phyloP scores from a whole-genome alignment of 2,888 invertebrate genomes.

The Brachyopa scutellaris region DNA sequence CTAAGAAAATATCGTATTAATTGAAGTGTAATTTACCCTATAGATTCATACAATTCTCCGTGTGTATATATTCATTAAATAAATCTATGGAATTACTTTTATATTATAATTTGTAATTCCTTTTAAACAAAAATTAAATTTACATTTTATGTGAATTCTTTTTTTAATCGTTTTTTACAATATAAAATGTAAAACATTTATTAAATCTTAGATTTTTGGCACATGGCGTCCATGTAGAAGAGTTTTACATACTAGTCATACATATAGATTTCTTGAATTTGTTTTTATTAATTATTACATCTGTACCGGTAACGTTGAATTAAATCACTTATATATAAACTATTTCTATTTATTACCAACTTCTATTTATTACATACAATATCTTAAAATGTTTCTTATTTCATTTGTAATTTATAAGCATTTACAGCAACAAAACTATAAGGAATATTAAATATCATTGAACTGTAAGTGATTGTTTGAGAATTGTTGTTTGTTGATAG shows the following conservation, averaged over 20 bases:
- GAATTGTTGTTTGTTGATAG: too few species aligned
- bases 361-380: background rate
- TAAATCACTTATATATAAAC: background rate
- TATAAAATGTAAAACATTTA: background rate
- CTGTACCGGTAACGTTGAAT: background rate
- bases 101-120: constrained; percentile 33
- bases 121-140: background rate
- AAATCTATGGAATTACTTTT: constrained; percentile 31
- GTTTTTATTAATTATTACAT: background rate
- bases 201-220: background rate
- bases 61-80: constrained; percentile 41
- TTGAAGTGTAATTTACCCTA: constrained; percentile 56
- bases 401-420: background rate
- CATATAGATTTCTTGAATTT: background rate
- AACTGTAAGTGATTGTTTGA: too few species aligned
- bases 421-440: constrained; percentile 5
- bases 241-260: background rate
- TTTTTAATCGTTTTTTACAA: background rate
- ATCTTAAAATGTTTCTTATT: background rate
- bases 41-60: constrained; percentile 58
- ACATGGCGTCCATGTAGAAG: background rate
- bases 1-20: constrained; percentile 59
- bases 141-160: background rate
- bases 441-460: background rate
- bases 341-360: background rate